A percentile compares a stretch with the other conserved stretches of the same genome.
phyloP scores from a whole-genome alignment of 1,140 invertebrate genomes.

The Panagrolaimus sp. region DNA sequence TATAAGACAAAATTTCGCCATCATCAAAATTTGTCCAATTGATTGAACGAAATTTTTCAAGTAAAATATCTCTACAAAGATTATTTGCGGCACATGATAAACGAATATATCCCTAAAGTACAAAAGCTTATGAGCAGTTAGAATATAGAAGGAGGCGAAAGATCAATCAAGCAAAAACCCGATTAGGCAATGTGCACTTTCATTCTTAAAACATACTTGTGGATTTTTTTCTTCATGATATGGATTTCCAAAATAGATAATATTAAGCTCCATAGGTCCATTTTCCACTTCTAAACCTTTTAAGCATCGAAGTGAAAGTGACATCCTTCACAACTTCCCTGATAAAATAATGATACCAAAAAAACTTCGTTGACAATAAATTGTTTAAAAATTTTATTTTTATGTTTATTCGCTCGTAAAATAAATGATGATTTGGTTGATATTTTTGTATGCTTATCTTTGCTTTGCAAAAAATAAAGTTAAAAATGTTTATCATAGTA shows the following conservation, averaged over 20 bases:
- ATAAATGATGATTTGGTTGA: no score
- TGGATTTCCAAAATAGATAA: background rate
- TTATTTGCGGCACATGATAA: slow-evolving; percentile 37
- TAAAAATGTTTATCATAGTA: no score
- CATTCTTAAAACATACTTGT: background rate
- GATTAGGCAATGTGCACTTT: no score
- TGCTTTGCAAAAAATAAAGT: no score
- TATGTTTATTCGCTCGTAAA: no score
- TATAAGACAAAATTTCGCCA: slow-evolving; percentile 31
- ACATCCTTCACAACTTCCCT: background rate
- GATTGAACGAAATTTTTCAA: slow-evolving; percentile 33
- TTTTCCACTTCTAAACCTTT: slow-evolving; percentile 1
- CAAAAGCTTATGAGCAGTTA: background rate
- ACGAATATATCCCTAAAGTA: slow-evolving; percentile 38
- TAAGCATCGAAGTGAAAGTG: slow-evolving; percentile 1
- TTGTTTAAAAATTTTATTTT: no score
- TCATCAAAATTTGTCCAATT: slow-evolving; percentile 36
- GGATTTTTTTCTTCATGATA: background rate
- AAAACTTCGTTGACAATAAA: no score
- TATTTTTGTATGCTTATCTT: no score
- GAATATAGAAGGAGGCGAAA: no score
- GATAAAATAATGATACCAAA: background rate
- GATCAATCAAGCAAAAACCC: no score
- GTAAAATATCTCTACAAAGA: slow-evolving; percentile 29
- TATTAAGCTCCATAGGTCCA: background rate